Conservation (phyloP, 64 coral and sea anemone species). For the Montipora efflorescens region DNA sequence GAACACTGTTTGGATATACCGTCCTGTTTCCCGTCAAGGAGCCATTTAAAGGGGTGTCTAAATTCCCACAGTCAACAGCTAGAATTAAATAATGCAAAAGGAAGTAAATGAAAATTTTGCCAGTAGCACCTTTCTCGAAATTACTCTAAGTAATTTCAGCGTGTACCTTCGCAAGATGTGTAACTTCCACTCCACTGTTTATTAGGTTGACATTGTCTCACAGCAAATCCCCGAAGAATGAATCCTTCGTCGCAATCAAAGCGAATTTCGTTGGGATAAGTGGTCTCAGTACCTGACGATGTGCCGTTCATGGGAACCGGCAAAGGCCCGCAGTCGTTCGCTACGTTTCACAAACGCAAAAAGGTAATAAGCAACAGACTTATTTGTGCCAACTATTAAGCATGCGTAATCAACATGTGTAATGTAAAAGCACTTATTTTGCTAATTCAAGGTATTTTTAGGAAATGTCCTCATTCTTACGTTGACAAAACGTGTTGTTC, state of each 20-base stretch:
- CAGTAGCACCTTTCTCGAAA: not conserved
- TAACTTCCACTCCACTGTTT: constrained; percentile 51
- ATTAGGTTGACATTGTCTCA: constrained; percentile 27
- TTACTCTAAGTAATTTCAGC: not conserved
- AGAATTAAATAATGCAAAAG: not conserved
- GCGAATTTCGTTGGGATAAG: constrained; percentile 20
- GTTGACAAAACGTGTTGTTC: not conserved
- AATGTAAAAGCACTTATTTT: too few species aligned
- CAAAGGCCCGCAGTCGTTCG: not conserved
- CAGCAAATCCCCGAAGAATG: constrained; percentile 1
- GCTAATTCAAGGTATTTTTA: not conserved
- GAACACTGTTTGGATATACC: constrained; percentile 15
- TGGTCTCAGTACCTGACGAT: not conserved
- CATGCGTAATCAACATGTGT: not conserved
- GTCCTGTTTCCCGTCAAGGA: constrained; percentile 14
- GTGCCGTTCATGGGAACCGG: constrained; percentile 22
- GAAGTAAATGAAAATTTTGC: not conserved
- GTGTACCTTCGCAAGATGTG: constrained; percentile 38
- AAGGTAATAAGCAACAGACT: not conserved
- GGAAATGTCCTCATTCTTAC: not conserved
- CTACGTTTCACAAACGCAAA: not conserved
- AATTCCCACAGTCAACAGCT: constrained; percentile 33
- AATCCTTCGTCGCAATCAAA: constrained; percentile 57
- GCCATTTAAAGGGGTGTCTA: not conserved
- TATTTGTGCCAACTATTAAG: not conserved